A percentile compares a stretch with the other conserved stretches of the same genome.
Evolutionary conservation across 2,888 invertebrate genomes (phyloP).

Genomic region (Artemia sinica): DNA sequence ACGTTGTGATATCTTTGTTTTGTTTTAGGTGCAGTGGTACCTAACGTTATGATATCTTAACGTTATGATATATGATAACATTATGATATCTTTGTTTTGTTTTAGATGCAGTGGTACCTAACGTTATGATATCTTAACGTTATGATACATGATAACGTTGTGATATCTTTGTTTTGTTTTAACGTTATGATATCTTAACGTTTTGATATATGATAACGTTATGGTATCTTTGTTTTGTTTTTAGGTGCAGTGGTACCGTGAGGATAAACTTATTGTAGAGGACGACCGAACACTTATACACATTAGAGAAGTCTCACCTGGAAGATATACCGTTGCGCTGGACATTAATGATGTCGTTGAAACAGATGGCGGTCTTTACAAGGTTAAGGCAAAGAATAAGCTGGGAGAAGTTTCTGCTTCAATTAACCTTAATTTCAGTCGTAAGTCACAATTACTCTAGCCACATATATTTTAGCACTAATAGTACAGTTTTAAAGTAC

Average conservation of each 20-base stretch:
- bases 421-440: constrained; percentile 91
- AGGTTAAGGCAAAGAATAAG: constrained; percentile 89
- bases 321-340: constrained; percentile 69
- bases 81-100: too few species aligned
- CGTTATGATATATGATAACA: too few species aligned
- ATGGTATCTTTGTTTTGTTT: too few species aligned
- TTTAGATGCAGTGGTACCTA: too few species aligned
- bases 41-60: too few species aligned
- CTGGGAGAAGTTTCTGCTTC: constrained; percentile 93
- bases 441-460: constrained; percentile 45
- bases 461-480: neutral
- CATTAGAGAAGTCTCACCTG: constrained; percentile 59
- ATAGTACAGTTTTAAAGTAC: too few species aligned
- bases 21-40: constrained; percentile 39
- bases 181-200: too few species aligned
- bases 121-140: too few species aligned
- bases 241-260: constrained; percentile 53
- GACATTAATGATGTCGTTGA: constrained; percentile 90
- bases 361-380: constrained; percentile 86
- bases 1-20: too few species aligned
- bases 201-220: too few species aligned
- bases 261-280: constrained; percentile 63
- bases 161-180: too few species aligned
- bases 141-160: too few species aligned
- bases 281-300: constrained; percentile 72